Evolutionary conservation across 2,888 invertebrate species (phyloP).

Genomic region (Sphaerophoria rueppellii): DNA sequence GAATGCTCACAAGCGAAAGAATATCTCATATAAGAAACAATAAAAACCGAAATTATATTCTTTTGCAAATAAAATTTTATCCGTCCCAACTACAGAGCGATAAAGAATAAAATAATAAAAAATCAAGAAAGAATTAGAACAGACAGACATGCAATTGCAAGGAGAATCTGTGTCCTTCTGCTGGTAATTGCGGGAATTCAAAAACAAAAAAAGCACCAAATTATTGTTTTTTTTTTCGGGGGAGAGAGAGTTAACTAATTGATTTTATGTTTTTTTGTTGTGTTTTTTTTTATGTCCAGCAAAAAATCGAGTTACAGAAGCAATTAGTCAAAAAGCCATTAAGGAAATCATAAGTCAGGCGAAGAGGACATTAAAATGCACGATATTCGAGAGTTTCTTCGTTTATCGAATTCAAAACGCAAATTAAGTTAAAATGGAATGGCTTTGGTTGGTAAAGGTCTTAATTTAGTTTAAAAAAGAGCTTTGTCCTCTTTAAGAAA

Average conservation of each 20-base stretch:
- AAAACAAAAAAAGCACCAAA: neutral
- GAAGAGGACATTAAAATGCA: neutral
- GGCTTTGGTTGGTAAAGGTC: no score
- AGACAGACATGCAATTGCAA: neutral
- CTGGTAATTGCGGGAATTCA: neutral
- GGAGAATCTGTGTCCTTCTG: neutral
- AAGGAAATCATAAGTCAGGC: neutral
- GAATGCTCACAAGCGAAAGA: neutral
- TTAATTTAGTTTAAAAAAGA: no score
- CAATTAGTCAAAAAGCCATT: slow-evolving; percentile 24
- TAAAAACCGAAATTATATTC: slow-evolving; percentile 53
- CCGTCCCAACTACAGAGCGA: neutral
- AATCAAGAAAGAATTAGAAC: slow-evolving; percentile 15
- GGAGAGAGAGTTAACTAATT: neutral
- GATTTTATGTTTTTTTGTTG: slow-evolving; percentile 12
- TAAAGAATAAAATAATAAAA: slow-evolving; percentile 17
- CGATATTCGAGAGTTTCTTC: no score
- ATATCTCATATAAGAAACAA: slow-evolving; percentile 41
- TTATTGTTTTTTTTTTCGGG: slow-evolving; percentile 21
- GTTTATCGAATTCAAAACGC: no score
- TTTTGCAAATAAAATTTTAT: slow-evolving; percentile 2
- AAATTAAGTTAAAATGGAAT: no score
- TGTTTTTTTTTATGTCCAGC: neutral
- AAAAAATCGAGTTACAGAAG: slow-evolving; percentile 3
- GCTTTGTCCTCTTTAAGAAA: no score